These are phyloP conservation scores for Rhabdomys dilectus DNA, from an alignment of 2,113 vertebrate species.

Conservation along the genomic window DNA sequence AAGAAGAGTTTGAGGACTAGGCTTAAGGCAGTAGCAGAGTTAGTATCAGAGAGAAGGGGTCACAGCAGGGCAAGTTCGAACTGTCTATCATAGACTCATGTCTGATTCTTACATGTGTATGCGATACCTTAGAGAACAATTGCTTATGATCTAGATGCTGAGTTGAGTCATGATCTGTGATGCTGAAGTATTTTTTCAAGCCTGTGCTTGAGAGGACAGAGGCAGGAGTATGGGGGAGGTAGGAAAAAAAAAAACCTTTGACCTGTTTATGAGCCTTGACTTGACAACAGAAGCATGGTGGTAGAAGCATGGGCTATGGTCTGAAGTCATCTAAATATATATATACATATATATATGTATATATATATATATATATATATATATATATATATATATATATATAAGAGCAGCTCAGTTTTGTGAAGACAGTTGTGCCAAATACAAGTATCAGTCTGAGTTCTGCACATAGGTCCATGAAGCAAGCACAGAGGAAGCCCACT, in stretches of 20 bases:
- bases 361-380: too few species aligned
- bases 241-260: not conserved
- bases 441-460: not conserved
- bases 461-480: not conserved
- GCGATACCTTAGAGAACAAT: not conserved
- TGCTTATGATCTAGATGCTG: not conserved
- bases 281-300: not conserved
- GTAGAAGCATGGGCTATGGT: not conserved
- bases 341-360: too few species aligned
- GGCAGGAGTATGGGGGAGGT: accelerated
- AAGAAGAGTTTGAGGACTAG: not conserved
- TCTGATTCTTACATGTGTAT: not conserved
- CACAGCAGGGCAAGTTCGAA: not conserved
- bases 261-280: not conserved
- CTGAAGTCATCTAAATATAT: not conserved
- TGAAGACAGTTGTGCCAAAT: not conserved
- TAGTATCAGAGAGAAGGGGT: not conserved
- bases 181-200: not conserved
- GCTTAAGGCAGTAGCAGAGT: not conserved
- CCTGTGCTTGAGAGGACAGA: not conserved
- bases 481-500: not conserved
- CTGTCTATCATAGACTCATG: not conserved
- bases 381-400: too few species aligned
- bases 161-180: not conserved
- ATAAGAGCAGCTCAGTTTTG: not conserved